Percentiles rank a stretch among this genome's conserved stretches.
These are phyloP conservation scores for Lepidurus packardi DNA, from an alignment of 1,140 invertebrate genomes.

Conservation along the genomic window DNA sequence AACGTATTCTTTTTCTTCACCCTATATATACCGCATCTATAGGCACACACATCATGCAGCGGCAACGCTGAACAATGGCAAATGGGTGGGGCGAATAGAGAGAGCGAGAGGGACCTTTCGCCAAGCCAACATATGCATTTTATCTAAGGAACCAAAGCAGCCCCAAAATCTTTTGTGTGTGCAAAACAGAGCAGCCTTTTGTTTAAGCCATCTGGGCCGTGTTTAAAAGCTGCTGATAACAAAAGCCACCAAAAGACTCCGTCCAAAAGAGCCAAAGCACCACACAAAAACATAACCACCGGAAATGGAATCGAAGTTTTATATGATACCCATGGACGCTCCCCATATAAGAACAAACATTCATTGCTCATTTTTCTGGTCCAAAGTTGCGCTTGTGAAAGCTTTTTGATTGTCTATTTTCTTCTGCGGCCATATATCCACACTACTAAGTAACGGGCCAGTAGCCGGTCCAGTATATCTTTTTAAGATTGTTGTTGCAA, in stretches of 20 bases:
- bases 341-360: too few relatives aligned
- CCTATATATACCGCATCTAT: not conserved
- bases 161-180: not conserved
- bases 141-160: constrained; percentile 11
- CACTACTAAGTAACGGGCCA: too few relatives aligned
- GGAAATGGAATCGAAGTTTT: not conserved
- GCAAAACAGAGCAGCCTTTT: constrained; percentile 19
- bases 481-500: too few relatives aligned
- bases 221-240: not conserved
- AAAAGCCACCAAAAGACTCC: not conserved
- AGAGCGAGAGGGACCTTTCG: not conserved
- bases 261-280: not conserved
- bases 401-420: too few relatives aligned
- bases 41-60: not conserved
- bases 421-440: too few relatives aligned
- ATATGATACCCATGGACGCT: too few relatives aligned
- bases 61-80: not conserved
- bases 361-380: too few relatives aligned
- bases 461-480: too few relatives aligned
- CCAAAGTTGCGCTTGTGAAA: too few relatives aligned
- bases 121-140: constrained; percentile 15
- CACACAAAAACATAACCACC: not conserved
- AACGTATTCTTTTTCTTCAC: not conserved
- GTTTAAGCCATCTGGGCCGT: constrained; percentile 14
- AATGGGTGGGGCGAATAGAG: not conserved